Conservation (phyloP, 2,113 vertebrate genomes). For the Takifugu flavidus region DNA sequence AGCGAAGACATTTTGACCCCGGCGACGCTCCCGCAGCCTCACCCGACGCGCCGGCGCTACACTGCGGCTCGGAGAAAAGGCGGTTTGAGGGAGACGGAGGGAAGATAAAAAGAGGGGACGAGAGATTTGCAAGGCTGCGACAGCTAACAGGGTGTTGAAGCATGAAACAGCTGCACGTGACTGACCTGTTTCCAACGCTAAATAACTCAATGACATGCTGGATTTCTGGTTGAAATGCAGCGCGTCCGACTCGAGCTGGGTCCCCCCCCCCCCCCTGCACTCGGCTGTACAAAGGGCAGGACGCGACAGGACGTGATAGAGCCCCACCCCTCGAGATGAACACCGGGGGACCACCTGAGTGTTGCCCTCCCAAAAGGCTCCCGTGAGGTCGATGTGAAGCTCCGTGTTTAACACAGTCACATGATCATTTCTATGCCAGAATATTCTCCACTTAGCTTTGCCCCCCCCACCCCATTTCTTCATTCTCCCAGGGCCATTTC, state of each 20-base stretch:
- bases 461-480: conserved; percentile 33
- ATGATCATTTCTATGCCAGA: conserved; percentile 42
- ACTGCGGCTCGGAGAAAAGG: conserved; percentile 22
- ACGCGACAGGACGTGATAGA: no score
- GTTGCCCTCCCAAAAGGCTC: no score
- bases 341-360: conserved; percentile 13
- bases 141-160: conserved; percentile 65
- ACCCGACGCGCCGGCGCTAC: conserved; percentile 29
- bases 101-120: conserved; percentile 40
- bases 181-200: conserved; percentile 70
- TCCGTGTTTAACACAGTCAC: conserved; percentile 68
- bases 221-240: conserved; percentile 63
- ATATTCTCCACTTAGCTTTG: conserved; percentile 40
- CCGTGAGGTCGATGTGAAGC: neutral
- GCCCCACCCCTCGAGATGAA: no score
- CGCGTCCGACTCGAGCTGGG: conserved; percentile 55
- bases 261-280: conserved; percentile 24
- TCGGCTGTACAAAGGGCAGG: conserved; percentile 20
- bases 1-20: conserved; percentile 46
- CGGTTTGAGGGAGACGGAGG: conserved; percentile 23
- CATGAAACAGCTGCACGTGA: conserved; percentile 65
- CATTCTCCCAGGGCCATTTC: conserved; percentile 50
- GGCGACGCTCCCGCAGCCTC: conserved; percentile 30
- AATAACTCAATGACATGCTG: conserved; percentile 72
- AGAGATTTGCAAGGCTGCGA: conserved; percentile 55